phyloP scores from a whole-genome alignment of 1,140 invertebrate genomes.

The Lysiphlebus fabarum region DNA sequence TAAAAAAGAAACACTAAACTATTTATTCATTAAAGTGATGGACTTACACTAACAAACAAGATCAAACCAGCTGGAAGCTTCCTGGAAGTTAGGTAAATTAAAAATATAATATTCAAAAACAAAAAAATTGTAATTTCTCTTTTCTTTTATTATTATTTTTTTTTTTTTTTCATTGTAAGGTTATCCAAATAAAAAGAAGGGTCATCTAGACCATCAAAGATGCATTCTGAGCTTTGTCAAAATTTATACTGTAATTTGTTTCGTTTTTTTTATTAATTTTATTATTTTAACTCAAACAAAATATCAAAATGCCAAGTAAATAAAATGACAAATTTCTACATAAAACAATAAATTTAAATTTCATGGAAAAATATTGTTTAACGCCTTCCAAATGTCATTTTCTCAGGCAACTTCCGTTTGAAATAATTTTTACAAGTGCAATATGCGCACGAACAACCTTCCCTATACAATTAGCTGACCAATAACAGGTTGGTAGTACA shows the following conservation, averaged over 20 bases:
- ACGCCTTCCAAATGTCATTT: slow-evolving; percentile 41
- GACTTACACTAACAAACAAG: slow-evolving; percentile 11
- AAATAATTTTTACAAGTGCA: slow-evolving; percentile 32
- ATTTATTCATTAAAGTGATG: background rate
- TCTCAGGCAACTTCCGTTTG: slow-evolving; percentile 19
- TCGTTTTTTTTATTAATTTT: no score
- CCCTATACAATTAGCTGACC: slow-evolving; percentile 27
- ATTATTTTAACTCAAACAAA: no score
- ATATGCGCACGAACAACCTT: background rate
- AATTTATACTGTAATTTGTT: no score
- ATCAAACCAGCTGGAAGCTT: background rate
- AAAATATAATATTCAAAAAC: background rate
- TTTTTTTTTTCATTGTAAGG: no score
- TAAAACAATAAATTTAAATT: slow-evolving; percentile 29
- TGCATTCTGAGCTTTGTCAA: background rate
- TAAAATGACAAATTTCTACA: slow-evolving; percentile 15
- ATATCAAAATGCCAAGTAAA: slow-evolving; percentile 4
- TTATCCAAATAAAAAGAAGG: no score
- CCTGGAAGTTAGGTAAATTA: background rate
- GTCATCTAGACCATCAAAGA: no score
- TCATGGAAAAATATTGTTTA: slow-evolving; percentile 14
- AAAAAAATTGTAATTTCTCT: background rate
- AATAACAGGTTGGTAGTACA: slow-evolving; percentile 28
- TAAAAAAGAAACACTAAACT: slow-evolving; percentile 46
- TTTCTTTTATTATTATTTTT: background rate